These are phyloP conservation scores for Scaptodrosophila lebanonensis DNA, from an alignment of 1,140 invertebrate species.

Conservation along the genomic window DNA sequence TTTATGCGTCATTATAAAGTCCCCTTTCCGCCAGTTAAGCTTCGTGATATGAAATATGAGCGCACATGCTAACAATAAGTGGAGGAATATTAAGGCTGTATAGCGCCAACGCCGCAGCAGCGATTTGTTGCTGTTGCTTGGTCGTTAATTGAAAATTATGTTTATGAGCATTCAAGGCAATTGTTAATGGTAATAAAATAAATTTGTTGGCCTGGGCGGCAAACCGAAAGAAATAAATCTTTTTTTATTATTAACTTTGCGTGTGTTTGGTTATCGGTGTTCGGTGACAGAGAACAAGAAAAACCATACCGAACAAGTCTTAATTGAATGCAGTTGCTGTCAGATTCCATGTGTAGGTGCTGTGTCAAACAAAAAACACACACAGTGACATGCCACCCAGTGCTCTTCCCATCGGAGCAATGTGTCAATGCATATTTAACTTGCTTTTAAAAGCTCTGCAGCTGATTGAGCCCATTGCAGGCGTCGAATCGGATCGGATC, in stretches of 20 bases:
- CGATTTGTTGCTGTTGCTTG: conserved; percentile 37
- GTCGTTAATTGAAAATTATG: conserved; percentile 57
- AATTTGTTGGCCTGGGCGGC: conserved; percentile 26
- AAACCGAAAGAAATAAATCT: conserved; percentile 32
- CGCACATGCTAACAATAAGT: conserved; percentile 25
- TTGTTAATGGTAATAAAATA: conserved; percentile 49
- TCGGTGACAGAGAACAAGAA: too few species aligned
- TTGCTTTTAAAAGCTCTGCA: conserved; percentile 54
- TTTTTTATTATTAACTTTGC: conserved; percentile 53
- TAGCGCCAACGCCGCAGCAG: conserved; percentile 20
- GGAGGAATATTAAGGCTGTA: conserved; percentile 40
- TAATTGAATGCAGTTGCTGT: conserved; percentile 58
- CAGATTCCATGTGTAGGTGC: conserved; percentile 34
- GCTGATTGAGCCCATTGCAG: conserved; percentile 19
- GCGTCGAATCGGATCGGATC: too few species aligned
- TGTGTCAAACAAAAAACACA: too few species aligned
- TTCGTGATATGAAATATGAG: conserved; percentile 48
- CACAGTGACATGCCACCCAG: neutral
- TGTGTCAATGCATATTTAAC: conserved; percentile 61
- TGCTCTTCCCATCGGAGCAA: conserved; percentile 13
- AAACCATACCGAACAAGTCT: conserved; percentile 14
- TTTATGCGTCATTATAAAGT: conserved; percentile 47
- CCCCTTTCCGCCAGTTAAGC: conserved; percentile 32
- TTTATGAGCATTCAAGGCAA: conserved; percentile 31
- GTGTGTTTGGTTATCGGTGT: too few species aligned